phyloP scores from a whole-genome alignment of 2,797 vertebrate genomes.

The Neopelma chrysocephalum region DNA sequence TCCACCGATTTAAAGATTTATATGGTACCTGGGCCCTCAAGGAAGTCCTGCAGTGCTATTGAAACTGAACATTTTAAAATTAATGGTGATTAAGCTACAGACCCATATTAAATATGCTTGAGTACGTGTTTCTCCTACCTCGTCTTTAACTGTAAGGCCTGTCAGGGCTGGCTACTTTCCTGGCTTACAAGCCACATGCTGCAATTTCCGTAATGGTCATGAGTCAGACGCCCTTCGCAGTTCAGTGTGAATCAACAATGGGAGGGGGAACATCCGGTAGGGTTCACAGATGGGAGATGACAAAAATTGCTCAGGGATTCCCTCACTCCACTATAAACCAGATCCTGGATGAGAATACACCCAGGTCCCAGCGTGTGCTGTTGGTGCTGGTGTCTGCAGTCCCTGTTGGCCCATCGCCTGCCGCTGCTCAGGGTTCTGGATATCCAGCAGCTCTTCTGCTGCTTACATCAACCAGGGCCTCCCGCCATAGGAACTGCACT shows the following conservation, averaged over 20 bases:
- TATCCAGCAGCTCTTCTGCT: not conserved
- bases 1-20: not conserved
- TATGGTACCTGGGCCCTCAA: not conserved
- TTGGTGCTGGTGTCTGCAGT: accelerated
- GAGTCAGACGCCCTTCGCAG: not conserved
- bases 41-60: not conserved
- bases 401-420: not conserved
- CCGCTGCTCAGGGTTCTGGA: not conserved
- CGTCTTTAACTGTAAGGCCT: not conserved
- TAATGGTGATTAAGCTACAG: not conserved
- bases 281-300: not conserved
- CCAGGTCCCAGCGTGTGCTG: not conserved
- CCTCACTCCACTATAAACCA: not conserved
- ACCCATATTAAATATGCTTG: not conserved
- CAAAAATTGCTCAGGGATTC: not conserved
- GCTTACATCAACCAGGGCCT: not conserved
- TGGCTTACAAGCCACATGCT: not conserved
- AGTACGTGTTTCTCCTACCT: not conserved
- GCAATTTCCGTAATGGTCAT: not conserved
- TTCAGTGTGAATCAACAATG: not conserved
- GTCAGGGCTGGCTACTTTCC: not conserved
- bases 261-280: not conserved
- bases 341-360: not conserved
- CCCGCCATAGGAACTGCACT: not conserved
- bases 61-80: not conserved